phyloP scores from a whole-genome alignment of 2,797 vertebrate genomes.

The Bryconaethiops microstoma region DNA sequence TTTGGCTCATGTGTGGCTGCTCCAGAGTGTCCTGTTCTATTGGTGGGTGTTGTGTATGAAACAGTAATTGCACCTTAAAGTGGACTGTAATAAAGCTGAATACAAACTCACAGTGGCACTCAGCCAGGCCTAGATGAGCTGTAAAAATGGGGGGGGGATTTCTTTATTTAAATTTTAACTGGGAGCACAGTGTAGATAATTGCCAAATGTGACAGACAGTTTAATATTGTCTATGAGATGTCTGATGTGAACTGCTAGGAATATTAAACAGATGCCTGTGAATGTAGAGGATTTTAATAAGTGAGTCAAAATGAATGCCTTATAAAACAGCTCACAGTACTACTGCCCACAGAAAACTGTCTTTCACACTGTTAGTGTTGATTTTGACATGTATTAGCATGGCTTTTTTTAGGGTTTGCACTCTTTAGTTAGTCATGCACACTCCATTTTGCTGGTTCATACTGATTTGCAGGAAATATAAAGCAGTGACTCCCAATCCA shows the following conservation, averaged over 20 bases:
- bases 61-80: too few species aligned
- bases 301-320: not conserved
- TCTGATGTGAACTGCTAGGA: slow-evolving; percentile 25
- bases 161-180: slow-evolving; percentile 48
- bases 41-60: too few species aligned
- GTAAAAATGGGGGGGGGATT: too few species aligned
- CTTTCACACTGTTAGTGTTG: not conserved
- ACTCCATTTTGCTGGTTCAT: too few species aligned
- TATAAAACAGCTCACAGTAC: not conserved
- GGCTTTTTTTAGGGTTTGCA: too few species aligned
- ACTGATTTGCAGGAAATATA: too few species aligned
- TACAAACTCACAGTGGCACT: slow-evolving; percentile 26
- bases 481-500: too few species aligned
- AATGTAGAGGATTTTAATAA: slow-evolving; percentile 5
- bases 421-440: too few species aligned
- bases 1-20: too few species aligned
- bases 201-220: slow-evolving; percentile 45
- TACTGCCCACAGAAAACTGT: not conserved
- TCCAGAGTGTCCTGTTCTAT: too few species aligned
- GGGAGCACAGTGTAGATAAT: slow-evolving; percentile 45
- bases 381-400: not conserved
- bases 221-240: slow-evolving; percentile 32
- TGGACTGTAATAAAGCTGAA: slow-evolving; percentile 18
- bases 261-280: slow-evolving; percentile 26
- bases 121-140: slow-evolving; percentile 35